phyloP scores from a whole-genome alignment of 2,113 vertebrate species.

The Atractosteus spatula region DNA sequence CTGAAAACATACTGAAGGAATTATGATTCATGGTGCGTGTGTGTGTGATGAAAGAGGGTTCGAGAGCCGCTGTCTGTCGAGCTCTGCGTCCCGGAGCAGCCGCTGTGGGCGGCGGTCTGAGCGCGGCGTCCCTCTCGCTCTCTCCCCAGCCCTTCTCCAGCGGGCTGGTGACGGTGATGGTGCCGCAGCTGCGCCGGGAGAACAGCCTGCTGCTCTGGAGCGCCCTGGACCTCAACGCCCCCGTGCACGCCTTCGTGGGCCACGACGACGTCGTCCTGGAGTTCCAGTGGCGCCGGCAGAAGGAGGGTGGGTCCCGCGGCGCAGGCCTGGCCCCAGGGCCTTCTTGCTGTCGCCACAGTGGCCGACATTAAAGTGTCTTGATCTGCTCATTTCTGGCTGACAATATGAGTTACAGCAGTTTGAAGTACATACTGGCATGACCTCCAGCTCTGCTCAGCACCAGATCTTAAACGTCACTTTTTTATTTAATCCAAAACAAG shows the following conservation, averaged over 20 bases:
- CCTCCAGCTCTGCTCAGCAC: no score
- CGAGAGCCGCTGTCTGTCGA: neutral
- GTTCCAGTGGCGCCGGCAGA: conserved; percentile 96
- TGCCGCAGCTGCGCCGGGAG: conserved; percentile 90
- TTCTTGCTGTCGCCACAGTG: no score
- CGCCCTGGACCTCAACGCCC: conserved; percentile 85
- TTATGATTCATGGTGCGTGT: neutral
- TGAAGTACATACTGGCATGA: no score
- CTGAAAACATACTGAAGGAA: no score
- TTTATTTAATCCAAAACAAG: no score
- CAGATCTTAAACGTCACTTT: no score
- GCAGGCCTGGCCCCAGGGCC: no score
- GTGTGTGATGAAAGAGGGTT: neutral
- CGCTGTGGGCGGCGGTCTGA: no score
- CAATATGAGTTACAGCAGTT: no score
- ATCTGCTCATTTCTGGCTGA: no score
- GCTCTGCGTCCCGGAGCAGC: no score
- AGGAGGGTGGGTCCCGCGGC: conserved; percentile 75
- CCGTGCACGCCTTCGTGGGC: conserved; percentile 94
- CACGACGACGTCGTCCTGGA: conserved; percentile 95
- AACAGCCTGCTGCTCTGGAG: conserved; percentile 96
- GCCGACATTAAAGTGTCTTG: no score
- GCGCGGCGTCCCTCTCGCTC: neutral
- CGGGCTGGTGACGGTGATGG: conserved; percentile 95
- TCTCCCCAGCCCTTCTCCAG: conserved; percentile 84